Conservation (phyloP, 2,113 vertebrate species). For the Morone chrysops region DNA sequence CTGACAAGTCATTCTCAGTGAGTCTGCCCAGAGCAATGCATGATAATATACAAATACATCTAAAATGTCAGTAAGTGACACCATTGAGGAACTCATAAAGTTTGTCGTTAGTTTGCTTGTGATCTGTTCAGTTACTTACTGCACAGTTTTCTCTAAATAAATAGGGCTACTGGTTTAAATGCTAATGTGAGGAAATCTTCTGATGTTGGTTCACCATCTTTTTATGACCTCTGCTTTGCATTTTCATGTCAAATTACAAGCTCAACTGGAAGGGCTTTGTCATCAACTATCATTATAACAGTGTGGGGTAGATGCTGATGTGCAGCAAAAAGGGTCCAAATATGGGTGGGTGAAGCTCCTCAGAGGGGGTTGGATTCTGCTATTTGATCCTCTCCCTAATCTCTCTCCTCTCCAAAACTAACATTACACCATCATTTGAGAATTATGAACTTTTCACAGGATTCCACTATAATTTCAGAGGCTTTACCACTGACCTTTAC, state of each 20-base stretch:
- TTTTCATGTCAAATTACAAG: constrained; percentile 28
- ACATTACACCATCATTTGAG: constrained; percentile 66
- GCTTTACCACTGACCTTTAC: constrained; percentile 18
- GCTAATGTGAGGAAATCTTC: not conserved
- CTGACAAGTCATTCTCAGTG: too few species aligned
- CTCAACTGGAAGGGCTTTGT: constrained; percentile 20
- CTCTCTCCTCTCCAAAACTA: constrained; percentile 44
- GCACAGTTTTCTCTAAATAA: not conserved
- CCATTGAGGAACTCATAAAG: not conserved
- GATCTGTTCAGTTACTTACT: not conserved
- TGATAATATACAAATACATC: not conserved
- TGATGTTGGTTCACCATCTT: not conserved
- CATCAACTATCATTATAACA: constrained; percentile 31
- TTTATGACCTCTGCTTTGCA: constrained; percentile 28
- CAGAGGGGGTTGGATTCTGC: constrained; percentile 19
- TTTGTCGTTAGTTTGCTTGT: not conserved
- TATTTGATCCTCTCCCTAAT: constrained; percentile 41
- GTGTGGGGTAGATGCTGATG: constrained; percentile 19
- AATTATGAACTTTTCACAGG: constrained; percentile 39
- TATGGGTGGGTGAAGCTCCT: constrained; percentile 48
- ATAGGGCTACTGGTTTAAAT: constrained; percentile 9
- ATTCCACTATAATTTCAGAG: constrained; percentile 33
- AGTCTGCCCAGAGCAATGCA: not conserved
- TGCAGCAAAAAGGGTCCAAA: constrained; percentile 60
- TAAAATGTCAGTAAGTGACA: not conserved